These are phyloP conservation scores for Elegia similella DNA, from an alignment of 2,888 invertebrate genomes.

Conservation along the genomic window DNA sequence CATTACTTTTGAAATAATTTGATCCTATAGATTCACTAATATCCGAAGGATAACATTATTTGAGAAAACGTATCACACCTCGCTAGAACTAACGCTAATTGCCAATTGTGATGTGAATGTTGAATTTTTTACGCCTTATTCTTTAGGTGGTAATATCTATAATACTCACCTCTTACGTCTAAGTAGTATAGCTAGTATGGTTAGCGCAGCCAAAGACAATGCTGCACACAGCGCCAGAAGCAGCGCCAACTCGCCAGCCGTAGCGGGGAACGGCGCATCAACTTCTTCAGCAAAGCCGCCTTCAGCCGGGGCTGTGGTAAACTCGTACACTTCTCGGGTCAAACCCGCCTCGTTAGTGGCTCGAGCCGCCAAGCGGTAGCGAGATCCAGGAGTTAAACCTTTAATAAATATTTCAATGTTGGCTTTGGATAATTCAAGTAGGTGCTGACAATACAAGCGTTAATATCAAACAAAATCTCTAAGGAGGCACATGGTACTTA, in stretches of 20 bases:
- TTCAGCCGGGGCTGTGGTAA: constrained; percentile 79
- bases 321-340: constrained; percentile 82
- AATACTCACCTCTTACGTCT: constrained; percentile 70
- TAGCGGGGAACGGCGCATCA: constrained; percentile 72
- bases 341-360: constrained; percentile 84
- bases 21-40: too few species aligned
- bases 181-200: constrained; percentile 81
- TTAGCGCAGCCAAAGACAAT: constrained; percentile 77
- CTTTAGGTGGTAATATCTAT: neutral
- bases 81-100: too few species aligned
- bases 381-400: constrained; percentile 78
- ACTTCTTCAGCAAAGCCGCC: constrained; percentile 76
- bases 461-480: too few species aligned
- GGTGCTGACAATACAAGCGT: neutral
- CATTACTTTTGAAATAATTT: too few species aligned
- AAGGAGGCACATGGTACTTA: too few species aligned
- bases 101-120: too few species aligned
- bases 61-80: too few species aligned
- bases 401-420: neutral
- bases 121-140: neutral
- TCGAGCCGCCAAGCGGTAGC: constrained; percentile 83
- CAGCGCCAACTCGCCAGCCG: constrained; percentile 70
- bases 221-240: constrained; percentile 80
- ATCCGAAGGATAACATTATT: too few species aligned
- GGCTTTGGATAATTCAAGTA: neutral